Evolutionary conservation across 2,113 vertebrate genomes (phyloP), one percentile per base, ranked within the genome.

Genomic region (Hippocampus barbouri): DNA sequence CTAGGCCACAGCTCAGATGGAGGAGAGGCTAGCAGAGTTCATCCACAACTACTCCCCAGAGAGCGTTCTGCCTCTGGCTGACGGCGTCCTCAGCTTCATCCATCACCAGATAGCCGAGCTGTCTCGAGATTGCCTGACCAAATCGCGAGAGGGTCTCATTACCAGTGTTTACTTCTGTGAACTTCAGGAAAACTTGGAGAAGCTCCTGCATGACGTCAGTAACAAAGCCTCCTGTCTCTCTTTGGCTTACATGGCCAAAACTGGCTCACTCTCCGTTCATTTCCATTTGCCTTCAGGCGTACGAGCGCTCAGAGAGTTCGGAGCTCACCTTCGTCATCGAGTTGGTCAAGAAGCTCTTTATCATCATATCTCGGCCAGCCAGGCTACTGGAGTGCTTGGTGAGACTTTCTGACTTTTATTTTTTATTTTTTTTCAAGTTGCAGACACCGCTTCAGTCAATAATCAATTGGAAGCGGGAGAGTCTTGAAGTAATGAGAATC

Each of bases 1-100:
- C 70, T 82, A 98, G 96, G 96, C 96, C 21, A 97, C 94, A 0
- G 96, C 96, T 18, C 96, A 98, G 90, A 98, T 98, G 96, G 95
- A 97, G 79, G 96, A 98, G 86, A 87, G 96, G 27, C 86, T 98
- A 77, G 90, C 94, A 1, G 95, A 95, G 66, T 96, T 97, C 83
- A 88, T 94, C 75, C 92, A 92, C 14, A 89, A 83, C 72, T 96
- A 92, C 64, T 93, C 93, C 20, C 95, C 96, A 0, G 95, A 95
- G 82, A 95, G 86, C 15, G 94, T 94, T 64, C 87, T 96, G 8
- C 96, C 95, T 0, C 86, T 98, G 90, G 95, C 95, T 0, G 96
- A 98, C 0, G 96, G 96, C 0, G 94, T 95, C 71, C 94, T 98
- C 74, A 98, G 95, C 89, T 98, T 98, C 86, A 98, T 98, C 88